Evolutionary conservation across 1,140 invertebrate genomes (phyloP).

Genomic region (Odontomachus brunneus): DNA sequence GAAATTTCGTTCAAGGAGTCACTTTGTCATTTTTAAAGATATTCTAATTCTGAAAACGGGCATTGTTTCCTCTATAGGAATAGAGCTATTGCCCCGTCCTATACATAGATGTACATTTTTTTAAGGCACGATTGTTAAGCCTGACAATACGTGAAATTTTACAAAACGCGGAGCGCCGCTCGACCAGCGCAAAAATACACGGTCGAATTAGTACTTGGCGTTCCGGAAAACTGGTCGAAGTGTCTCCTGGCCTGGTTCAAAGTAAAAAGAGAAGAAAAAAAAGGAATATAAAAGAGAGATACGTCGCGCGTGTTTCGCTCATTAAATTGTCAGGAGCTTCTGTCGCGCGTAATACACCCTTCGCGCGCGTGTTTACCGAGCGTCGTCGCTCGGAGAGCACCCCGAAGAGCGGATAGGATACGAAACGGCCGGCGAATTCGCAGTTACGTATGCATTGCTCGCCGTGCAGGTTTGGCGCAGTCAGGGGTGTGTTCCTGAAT

Average conservation of each 20-base stretch:
- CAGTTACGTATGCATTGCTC: constrained; percentile 68
- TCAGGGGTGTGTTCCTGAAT: constrained; percentile 42
- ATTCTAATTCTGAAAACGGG: too few relatives aligned
- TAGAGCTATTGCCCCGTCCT: too few relatives aligned
- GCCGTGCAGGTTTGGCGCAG: constrained; percentile 46
- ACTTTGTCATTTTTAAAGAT: too few relatives aligned
- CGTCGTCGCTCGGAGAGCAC: neutral
- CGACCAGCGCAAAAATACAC: constrained; percentile 1
- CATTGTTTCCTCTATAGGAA: too few relatives aligned
- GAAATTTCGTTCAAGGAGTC: too few relatives aligned
- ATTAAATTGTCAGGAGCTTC: constrained; percentile 35
- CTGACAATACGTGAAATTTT: neutral
- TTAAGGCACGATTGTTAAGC: neutral
- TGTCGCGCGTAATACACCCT: neutral
- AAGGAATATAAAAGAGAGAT: too few relatives aligned
- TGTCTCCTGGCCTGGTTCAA: neutral
- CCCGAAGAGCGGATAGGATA: neutral
- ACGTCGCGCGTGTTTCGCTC: neutral
- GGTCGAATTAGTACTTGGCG: constrained; percentile 30
- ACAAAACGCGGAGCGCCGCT: neutral
- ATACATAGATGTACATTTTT: neutral
- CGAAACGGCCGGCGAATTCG: constrained; percentile 1
- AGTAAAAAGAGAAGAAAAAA: neutral
- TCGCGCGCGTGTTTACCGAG: neutral
- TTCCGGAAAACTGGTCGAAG: constrained; percentile 28